Conservation (phyloP, 2,888 invertebrate genomes). For the Lasioglossum oenotherae region DNA sequence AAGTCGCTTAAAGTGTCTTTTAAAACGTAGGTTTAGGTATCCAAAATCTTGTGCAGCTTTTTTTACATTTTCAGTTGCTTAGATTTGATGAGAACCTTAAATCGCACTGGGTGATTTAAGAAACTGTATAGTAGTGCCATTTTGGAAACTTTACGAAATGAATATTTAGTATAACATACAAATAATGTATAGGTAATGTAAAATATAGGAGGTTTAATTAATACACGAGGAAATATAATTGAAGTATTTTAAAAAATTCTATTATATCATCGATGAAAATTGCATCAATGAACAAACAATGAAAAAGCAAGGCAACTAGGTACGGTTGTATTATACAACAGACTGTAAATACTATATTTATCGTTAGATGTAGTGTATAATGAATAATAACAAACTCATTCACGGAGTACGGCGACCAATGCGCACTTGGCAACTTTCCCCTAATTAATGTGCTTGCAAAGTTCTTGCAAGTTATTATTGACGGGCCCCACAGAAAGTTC, state of each 20-base stretch:
- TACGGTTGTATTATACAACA: not conserved
- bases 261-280: not conserved
- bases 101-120: not conserved
- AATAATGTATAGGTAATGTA: not conserved
- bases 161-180: not conserved
- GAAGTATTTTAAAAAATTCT: not conserved
- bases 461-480: not conserved
- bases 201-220: not conserved
- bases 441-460: not conserved
- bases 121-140: not conserved
- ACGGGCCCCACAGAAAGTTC: not conserved
- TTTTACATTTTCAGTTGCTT: not conserved
- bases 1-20: not conserved
- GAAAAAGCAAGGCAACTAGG: not conserved
- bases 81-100: not conserved
- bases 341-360: not conserved
- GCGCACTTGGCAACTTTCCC: not conserved
- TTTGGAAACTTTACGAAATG: not conserved
- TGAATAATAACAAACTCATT: not conserved
- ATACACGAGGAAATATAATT: not conserved
- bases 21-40: not conserved
- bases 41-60: not conserved
- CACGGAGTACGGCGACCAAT: not conserved
- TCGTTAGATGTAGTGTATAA: not conserved
- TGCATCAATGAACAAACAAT: not conserved